These are phyloP conservation scores for Pseudochaenichthys georgianus DNA, from an alignment of 2,797 vertebrate genomes.

Conservation along the genomic window DNA sequence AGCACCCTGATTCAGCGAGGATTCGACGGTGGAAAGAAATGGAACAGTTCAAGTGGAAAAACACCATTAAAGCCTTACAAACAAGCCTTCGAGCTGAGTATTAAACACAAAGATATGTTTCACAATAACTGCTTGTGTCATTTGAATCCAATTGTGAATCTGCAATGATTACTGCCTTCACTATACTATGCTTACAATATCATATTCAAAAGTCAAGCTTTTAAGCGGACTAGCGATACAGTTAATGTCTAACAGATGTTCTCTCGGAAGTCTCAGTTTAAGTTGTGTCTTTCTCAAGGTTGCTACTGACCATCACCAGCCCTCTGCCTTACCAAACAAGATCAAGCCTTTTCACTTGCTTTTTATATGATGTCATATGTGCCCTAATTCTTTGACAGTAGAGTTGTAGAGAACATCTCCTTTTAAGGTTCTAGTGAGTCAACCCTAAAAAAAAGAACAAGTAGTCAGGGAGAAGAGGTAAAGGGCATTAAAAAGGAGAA, in stretches of 20 bases:
- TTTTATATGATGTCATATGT: slow-evolving; percentile 52
- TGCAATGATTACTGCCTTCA: slow-evolving; percentile 32
- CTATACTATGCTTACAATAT: slow-evolving; percentile 24
- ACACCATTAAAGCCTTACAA: slow-evolving; percentile 59
- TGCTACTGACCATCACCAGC: slow-evolving; percentile 51
- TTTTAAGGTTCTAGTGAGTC: slow-evolving; percentile 70
- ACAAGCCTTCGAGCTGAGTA: slow-evolving; percentile 43
- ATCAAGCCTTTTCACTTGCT: slow-evolving; percentile 31
- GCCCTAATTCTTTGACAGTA: slow-evolving; percentile 53
- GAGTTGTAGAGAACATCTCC: slow-evolving; percentile 64
- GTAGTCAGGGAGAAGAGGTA: slow-evolving; percentile 18
- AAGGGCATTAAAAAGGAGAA: slow-evolving; percentile 2
- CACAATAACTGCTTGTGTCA: slow-evolving; percentile 35
- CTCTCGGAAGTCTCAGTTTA: slow-evolving; percentile 41
- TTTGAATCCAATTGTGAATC: slow-evolving; percentile 31
- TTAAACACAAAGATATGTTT: slow-evolving; percentile 41
- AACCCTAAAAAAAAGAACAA: slow-evolving; percentile 23
- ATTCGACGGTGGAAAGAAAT: slow-evolving; percentile 31
- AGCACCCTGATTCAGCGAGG: slow-evolving; percentile 40
- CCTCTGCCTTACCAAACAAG: slow-evolving; percentile 50
- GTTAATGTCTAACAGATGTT: slow-evolving; percentile 78
- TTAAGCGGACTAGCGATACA: slow-evolving; percentile 48
- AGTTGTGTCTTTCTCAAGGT: slow-evolving; percentile 55
- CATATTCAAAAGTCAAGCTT: slow-evolving; percentile 27
- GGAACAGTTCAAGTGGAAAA: slow-evolving; percentile 67